Evolutionary conservation across 1,140 invertebrate species (phyloP).

Genomic region (Dufourea novaeangliae): DNA sequence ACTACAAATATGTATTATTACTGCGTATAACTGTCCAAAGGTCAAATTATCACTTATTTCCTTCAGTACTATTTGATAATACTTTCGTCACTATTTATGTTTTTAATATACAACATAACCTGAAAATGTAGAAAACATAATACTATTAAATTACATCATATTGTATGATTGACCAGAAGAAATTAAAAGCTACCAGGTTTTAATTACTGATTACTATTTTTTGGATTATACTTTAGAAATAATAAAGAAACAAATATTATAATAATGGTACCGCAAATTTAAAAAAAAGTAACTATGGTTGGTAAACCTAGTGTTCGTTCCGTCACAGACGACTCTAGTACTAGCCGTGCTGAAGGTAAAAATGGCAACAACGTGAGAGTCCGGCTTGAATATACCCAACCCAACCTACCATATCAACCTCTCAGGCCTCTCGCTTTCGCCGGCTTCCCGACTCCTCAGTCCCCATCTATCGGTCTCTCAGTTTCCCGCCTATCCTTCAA

Average conservation of each 20-base stretch:
- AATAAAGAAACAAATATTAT: neutral
- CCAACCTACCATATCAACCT: too few relatives aligned
- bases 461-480: too few relatives aligned
- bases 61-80: neutral
- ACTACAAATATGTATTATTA: neutral
- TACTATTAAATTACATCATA: neutral
- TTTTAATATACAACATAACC: slow-evolving; percentile 9
- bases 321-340: too few relatives aligned
- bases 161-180: neutral
- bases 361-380: too few relatives aligned
- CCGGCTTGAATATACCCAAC: too few relatives aligned
- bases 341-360: too few relatives aligned
- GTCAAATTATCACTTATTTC: neutral
- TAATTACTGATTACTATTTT: neutral
- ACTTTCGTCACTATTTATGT: neutral
- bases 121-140: neutral
- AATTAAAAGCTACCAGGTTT: neutral
- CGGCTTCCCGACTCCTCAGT: too few relatives aligned
- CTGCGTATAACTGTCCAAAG: neutral
- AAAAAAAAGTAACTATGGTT: neutral
- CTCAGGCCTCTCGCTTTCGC: too few relatives aligned
- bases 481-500: too few relatives aligned
- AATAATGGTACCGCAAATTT: neutral
- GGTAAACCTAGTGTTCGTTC: too few relatives aligned
- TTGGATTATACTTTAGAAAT: too few relatives aligned